Base-by-base conservation (phyloP, 2,113 vertebrate species). In the Psophia crepitans region DNA sequence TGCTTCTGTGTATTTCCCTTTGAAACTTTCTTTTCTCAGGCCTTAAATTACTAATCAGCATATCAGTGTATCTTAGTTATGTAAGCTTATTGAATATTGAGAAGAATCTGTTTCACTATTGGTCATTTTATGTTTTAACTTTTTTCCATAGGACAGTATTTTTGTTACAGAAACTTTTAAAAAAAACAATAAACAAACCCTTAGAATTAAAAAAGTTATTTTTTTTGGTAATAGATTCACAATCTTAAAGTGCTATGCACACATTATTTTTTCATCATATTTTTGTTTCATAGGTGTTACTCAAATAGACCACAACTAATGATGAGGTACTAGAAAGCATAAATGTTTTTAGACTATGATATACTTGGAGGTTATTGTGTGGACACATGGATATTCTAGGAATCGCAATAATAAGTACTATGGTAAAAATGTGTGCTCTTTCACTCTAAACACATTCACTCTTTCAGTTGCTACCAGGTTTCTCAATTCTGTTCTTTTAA, bases 1-100 rank as follows among this genome's bases (percentile, higher is more conserved):
- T 91, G 63, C 93, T 91, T 97, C 41, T 89, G 23, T 95, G 44
- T 96, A 84, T 96, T 97, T 98, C 58, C 63, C 80, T 93, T 71
- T 92, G 91, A 97, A 98, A 89, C 68, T 68, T 95, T 88, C 8
- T 94, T 96, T 98, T 95, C 73, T 95, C 51, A 90, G 80, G 77
- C 89, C 65, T 95, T 91, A 96, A 95, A 84, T 96, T 94, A 90
- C 91, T 97, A 93, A 90, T 90, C 64, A 89, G 64, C 89, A 87
- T 84, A 32, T 68, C 51, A 63, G n/a, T 91, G 20, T 89, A 94
- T 85, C 69, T 37, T 54, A 96, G 96, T 97, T 97, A 90, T 85
- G 44, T 94, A 89, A 96, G 28, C 46, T 92, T 95, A 79, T 23
- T 92, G 78, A 96, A 96, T 94, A 84, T 65, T 96, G 87, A 51